Base-by-base conservation (phyloP, 2,113 vertebrate species). In the Tonatia bakeri region DNA sequence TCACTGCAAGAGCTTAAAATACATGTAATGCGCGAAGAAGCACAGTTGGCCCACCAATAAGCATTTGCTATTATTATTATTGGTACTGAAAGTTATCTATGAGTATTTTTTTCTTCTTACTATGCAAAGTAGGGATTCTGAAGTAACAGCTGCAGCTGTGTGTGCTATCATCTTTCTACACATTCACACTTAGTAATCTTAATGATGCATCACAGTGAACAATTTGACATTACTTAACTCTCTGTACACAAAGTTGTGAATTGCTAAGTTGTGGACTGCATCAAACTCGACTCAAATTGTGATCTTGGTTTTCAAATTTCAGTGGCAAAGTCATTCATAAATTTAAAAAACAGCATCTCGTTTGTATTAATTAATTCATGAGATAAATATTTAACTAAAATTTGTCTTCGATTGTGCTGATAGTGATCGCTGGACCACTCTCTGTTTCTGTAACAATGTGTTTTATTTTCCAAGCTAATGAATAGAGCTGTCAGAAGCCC, bases 131-230 rank as follows among this genome's bases (percentile, higher is more conserved):
- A 94, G 93, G 72, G 69, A 52, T 33, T 65, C 5, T 4, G 64
- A 97, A 94, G 89, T 73, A 98, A 97, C 98, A 98, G 98, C 98
- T 98, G 98, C 98, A 98, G 98, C 98, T 98, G 97, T 97, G 94
- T 4, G 90, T 84, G 65, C 95, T 92, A 91, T 97, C 97, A 97
- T 97, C 96, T 97, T 77, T 91, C 96, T 16, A 3, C 94, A 94
- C 93, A 84, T 98, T 98, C 98, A 97, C 94, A 94, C 97, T 97
- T 86, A 97, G 97, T 95, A 92, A 96, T 95, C 97, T 97, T 98
- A 98, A 98, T 97, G 98, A 98, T 97, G 98, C 86, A 97, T 97
- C 98, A 95, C 96, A 3, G 87, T 94, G 96, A 97, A 97, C 98
- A 97, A 98, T 98, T 97, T 96, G 96, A 98, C 88, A 82, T 94